Percentiles rank a stretch among this genome's conserved stretches.
Evolutionary conservation across 2,113 vertebrate species (phyloP).

Genomic region (Okapia johnstoni): DNA sequence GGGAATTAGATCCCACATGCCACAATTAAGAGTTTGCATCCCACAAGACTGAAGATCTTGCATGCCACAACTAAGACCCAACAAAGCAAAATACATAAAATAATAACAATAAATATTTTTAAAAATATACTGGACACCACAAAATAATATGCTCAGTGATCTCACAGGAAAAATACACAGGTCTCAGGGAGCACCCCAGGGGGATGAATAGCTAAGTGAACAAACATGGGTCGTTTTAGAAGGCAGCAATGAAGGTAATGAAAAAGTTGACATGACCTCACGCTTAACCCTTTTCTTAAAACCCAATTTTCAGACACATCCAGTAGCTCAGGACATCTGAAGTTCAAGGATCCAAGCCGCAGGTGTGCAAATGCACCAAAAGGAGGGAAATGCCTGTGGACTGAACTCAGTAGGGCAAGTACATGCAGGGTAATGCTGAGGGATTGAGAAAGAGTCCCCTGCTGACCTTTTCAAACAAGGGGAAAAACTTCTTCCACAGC

Average conservation of each 20-base stretch:
- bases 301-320: neutral
- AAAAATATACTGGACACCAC: neutral
- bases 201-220: neutral
- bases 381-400: neutral
- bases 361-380: neutral
- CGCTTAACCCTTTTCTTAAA: neutral
- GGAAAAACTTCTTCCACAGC: neutral
- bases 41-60: neutral
- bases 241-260: neutral
- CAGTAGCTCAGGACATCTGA: neutral
- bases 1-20: neutral
- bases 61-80: neutral
- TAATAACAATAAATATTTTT: neutral
- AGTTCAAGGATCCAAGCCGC: neutral
- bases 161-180: neutral
- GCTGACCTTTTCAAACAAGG: neutral
- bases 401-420: neutral
- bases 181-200: too few species aligned
- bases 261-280: neutral
- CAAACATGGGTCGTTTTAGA: neutral
- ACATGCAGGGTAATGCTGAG: accelerated
- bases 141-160: too few species aligned
- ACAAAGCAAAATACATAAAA: neutral
- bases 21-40: neutral
- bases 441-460: neutral